These are phyloP conservation scores for Itoplectis maculator DNA, from an alignment of 2,888 invertebrate genomes.

Conservation along the genomic window DNA sequence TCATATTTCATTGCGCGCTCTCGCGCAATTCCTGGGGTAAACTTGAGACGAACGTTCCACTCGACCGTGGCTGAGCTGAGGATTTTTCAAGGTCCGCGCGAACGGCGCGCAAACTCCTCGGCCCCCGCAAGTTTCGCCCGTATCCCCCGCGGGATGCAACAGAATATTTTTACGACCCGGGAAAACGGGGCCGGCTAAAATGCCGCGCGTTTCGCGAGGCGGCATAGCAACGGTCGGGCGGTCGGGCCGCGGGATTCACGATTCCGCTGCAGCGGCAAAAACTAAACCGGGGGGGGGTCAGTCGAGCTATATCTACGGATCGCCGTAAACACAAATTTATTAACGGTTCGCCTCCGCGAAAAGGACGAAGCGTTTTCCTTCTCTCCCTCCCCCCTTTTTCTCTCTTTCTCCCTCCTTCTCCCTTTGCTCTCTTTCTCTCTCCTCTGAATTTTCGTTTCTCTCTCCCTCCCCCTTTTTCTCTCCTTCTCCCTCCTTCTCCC, in stretches of 20 bases:
- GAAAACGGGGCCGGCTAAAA: neutral
- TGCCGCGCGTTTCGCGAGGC: constrained; percentile 4
- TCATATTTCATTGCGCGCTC: neutral
- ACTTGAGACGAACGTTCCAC: no score
- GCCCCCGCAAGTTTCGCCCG: neutral
- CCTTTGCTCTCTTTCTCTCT: no score
- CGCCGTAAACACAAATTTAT: constrained; percentile 81
- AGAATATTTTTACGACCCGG: constrained; percentile 42
- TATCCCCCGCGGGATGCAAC: constrained; percentile 19
- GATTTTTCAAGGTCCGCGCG: neutral
- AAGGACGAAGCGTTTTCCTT: constrained; percentile 68
- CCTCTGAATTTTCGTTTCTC: no score
- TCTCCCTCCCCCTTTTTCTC: no score
- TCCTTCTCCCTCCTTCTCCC: no score
- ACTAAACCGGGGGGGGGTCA: constrained; percentile 14
- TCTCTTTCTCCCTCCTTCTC: no score
- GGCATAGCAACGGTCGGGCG: neutral
- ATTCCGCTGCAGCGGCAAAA: constrained; percentile 16
- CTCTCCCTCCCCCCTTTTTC: no score
- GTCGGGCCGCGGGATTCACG: constrained; percentile 12
- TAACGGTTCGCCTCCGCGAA: constrained; percentile 73
- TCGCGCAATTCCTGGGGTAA: neutral
- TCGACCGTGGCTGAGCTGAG: neutral
- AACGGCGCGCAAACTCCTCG: neutral
- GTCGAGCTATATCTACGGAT: constrained; percentile 66